Percentiles rank a stretch among this genome's conserved stretches.
Conservation (phyloP, 2,113 vertebrate species). For the Ptyas mucosa region DNA sequence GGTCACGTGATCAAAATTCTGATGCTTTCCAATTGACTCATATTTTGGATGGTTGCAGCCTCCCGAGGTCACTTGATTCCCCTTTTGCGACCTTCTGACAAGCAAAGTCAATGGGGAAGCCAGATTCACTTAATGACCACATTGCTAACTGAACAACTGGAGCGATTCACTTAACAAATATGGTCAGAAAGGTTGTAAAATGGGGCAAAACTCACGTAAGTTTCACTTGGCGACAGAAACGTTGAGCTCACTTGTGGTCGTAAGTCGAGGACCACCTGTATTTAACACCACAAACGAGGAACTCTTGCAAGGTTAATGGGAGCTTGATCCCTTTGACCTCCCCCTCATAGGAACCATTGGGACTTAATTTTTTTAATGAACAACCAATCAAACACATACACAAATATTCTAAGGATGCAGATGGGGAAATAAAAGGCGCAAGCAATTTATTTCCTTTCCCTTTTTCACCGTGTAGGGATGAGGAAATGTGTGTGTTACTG, state of each 20-base stretch:
- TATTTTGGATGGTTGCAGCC: background rate
- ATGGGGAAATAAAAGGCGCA: background rate
- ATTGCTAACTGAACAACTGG: background rate
- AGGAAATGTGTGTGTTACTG: background rate
- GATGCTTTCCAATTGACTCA: background rate
- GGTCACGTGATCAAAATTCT: background rate
- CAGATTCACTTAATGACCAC: background rate
- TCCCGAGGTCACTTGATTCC: background rate
- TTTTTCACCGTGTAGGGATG: background rate
- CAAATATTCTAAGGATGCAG: background rate
- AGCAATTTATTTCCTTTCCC: background rate
- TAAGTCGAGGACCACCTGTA: background rate
- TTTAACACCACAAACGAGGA: background rate
- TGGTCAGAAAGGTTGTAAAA: background rate
- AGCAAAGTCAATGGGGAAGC: background rate
- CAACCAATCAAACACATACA: background rate
- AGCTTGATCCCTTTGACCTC: background rate
- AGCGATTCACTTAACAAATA: background rate
- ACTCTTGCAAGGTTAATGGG: background rate
- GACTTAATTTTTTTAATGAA: background rate
- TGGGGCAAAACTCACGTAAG: background rate
- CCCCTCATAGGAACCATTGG: background rate
- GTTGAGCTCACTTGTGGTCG: background rate
- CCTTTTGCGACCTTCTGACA: background rate
- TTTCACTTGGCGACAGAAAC: background rate